Evolutionary conservation across 2,113 vertebrate species (phyloP).

Genomic region (Aramus guarauna): DNA sequence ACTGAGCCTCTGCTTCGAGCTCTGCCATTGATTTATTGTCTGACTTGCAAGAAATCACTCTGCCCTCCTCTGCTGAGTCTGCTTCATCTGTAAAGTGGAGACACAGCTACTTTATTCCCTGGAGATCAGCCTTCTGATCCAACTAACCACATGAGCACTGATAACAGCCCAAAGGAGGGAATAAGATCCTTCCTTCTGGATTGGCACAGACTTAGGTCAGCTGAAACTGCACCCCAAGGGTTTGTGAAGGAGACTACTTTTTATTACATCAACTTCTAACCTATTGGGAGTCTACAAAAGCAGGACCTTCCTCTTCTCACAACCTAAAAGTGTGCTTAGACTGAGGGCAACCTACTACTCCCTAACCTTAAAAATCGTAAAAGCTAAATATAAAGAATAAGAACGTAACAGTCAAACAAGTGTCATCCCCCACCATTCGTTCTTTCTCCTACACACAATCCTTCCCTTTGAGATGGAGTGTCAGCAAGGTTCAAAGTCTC

Average conservation of each 20-base stretch:
- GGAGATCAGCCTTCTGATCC: background rate
- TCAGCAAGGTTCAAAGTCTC: background rate
- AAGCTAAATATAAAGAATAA: background rate
- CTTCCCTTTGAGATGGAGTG: background rate
- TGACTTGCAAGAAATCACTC: background rate
- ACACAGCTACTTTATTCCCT: background rate
- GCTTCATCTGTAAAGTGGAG: background rate
- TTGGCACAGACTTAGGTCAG: background rate
- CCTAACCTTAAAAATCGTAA: background rate
- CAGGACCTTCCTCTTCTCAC: background rate
- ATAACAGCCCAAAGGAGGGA: background rate
- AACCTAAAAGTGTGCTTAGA: background rate
- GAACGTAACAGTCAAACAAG: background rate
- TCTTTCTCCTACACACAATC: background rate
- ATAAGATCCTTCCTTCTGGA: background rate
- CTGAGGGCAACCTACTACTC: background rate
- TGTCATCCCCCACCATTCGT: background rate
- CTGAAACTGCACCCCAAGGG: background rate
- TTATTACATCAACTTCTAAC: background rate
- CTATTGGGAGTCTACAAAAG: background rate
- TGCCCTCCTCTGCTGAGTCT: background rate
- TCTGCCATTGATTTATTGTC: background rate
- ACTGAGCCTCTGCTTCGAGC: background rate
- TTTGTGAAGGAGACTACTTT: background rate
- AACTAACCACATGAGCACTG: background rate